Evolutionary conservation across 2,888 invertebrate species (phyloP), one percentile per base, ranked within the genome.

Genomic region (Hipparchia semele): DNA sequence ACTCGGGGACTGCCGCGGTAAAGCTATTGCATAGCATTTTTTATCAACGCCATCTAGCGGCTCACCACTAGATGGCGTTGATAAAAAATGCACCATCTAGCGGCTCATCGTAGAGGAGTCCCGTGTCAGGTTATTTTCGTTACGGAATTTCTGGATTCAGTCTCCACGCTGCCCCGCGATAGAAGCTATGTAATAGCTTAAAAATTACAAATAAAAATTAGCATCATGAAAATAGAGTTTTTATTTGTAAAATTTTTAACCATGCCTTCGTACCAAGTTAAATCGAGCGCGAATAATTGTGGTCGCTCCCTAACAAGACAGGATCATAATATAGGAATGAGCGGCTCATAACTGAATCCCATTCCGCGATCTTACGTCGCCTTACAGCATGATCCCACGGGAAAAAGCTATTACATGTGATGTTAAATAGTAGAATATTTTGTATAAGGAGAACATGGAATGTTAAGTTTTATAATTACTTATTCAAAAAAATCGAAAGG

Each of bases 271-370:
- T 5, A 39, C 39, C 39, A 39, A 23, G 23, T 53, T 9, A 5
- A 13, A 51, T 9, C 10, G 49, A 46, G 51, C 46, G 51, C 75
- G 70, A 67, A 67, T 62, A 74, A 51, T 66, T 76, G 72, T 74
- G 13, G 39, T 46, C 23, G 33, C 10, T 56, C 71, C 72, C 69
- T 71, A 73, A 76, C 71, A 62, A 74, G 72, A 64, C 58, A 60
- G 70, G 70, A 74, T 71, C 74, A 61, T 76, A 73, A 74, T 69
- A 75, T 72, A 74, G 74, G 71, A 70, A 76, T 76, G 72, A 74
- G 67, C 72, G 61, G 68, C 68, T 70, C 72, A 76, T 76, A 74
- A 76, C 74, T 69, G 76, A 76, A 74, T 71, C 74, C 72, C 71
- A 76, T 74, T 76, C 64, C 61, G 72, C 68, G 68, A 76, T 76